These are phyloP conservation scores for Laupala kohalensis DNA, from an alignment of 1,140 invertebrate species.

Conservation along the genomic window DNA sequence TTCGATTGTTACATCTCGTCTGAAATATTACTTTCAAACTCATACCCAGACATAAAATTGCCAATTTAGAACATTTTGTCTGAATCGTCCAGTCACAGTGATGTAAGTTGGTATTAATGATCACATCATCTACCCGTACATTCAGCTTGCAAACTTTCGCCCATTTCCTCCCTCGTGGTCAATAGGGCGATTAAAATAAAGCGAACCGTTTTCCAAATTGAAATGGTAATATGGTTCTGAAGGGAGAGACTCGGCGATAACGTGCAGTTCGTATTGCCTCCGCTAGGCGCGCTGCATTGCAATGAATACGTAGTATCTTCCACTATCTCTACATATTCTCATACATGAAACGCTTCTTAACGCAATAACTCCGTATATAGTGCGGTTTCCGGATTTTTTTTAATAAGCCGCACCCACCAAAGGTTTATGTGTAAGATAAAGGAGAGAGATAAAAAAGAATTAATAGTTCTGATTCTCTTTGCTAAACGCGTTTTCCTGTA, in stretches of 20 bases:
- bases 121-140: no score
- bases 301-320: no score
- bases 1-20: no score
- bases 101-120: background rate
- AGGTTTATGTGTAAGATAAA: background rate
- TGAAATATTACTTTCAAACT: background rate
- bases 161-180: background rate
- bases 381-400: background rate
- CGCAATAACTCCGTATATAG: no score
- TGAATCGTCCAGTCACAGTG: background rate
- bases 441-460: background rate
- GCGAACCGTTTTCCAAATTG: background rate
- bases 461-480: background rate
- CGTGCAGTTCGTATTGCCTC: background rate
- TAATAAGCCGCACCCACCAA: background rate
- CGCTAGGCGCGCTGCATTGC: background rate
- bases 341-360: no score
- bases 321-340: no score
- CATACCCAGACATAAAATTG: background rate
- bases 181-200: background rate
- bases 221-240: background rate
- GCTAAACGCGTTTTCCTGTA: background rate
- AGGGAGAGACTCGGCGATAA: background rate
- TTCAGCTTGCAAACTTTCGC: no score
- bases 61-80: background rate